Conservation (phyloP, 35 echinoderm and acorn worm genomes). For the Ophioderma brevispina region DNA sequence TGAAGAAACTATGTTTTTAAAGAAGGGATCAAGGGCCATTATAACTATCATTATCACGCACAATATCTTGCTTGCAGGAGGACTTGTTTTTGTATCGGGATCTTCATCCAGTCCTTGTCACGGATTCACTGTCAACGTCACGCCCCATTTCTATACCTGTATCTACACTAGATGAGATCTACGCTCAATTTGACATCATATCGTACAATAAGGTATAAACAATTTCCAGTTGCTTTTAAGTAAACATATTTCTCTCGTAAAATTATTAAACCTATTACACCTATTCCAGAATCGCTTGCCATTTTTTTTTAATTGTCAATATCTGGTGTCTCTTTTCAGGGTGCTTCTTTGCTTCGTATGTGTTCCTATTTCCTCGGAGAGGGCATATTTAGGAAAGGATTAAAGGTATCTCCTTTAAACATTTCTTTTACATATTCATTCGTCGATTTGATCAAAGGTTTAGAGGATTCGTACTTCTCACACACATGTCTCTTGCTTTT, state of each 20-base stretch:
- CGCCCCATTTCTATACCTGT: conserved; percentile 47
- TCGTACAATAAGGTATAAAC: conserved; percentile 69
- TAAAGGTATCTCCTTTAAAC: conserved; percentile 46
- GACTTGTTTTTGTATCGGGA: conserved; percentile 50
- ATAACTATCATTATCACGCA: too few species aligned
- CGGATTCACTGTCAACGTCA: conserved; percentile 40
- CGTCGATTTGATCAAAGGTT: too few species aligned
- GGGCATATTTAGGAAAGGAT: conserved; percentile 72
- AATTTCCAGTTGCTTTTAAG: too few species aligned
- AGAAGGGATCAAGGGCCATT: too few species aligned
- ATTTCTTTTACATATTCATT: neutral
- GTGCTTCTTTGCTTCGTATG: conserved; percentile 91
- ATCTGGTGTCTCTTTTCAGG: too few species aligned
- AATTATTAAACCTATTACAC: neutral
- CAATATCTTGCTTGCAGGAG: neutral
- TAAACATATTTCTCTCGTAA: neutral
- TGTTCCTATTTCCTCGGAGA: conserved; percentile 85
- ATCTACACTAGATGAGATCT: conserved; percentile 26
- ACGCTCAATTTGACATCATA: conserved; percentile 50
- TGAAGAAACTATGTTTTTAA: too few species aligned
- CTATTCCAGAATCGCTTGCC: neutral
- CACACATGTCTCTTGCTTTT: too few species aligned
- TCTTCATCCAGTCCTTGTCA: conserved; percentile 44
- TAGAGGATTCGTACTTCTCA: too few species aligned
- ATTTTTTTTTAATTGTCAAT: too few species aligned